Percentiles rank a stretch among this genome's conserved stretches.
Evolutionary conservation across 2,113 vertebrate species (phyloP).

Genomic region (Hyaena hyaena): DNA sequence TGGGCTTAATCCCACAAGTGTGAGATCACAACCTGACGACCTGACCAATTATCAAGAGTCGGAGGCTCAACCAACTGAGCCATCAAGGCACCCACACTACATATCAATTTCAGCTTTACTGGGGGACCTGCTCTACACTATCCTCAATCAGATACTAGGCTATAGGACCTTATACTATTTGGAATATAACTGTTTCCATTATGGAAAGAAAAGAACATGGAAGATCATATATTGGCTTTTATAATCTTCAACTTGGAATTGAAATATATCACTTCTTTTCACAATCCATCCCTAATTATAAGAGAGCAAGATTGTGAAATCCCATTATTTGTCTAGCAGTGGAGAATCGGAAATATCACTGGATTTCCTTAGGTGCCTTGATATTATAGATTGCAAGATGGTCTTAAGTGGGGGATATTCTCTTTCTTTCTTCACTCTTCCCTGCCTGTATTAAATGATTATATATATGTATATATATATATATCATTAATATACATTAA

Average conservation of each 20-base stretch:
- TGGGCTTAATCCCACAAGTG: too few relatives aligned
- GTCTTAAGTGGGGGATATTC: not conserved
- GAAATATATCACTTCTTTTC: not conserved
- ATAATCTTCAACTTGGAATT: not conserved
- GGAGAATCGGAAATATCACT: not conserved
- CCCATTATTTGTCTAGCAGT: not conserved
- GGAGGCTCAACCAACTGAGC: too few relatives aligned
- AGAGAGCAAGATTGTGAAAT: not conserved
- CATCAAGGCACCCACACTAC: too few relatives aligned
- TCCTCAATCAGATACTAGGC: not conserved
- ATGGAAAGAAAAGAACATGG: not conserved
- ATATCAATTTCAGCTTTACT: not conserved
- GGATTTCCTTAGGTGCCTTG: not conserved
- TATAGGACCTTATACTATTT: not conserved
- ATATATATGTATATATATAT: too few relatives aligned
- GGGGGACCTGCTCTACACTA: not conserved
- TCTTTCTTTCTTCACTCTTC: not conserved
- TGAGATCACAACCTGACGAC: too few relatives aligned
- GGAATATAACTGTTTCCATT: not conserved
- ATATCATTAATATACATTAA: too few relatives aligned
- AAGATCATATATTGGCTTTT: not conserved
- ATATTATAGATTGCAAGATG: not conserved
- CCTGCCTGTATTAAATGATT: not conserved
- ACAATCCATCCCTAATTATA: not conserved
- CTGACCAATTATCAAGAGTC: too few relatives aligned